A percentile compares a stretch with the other conserved stretches of the same genome.
phyloP scores from a whole-genome alignment of 2,888 invertebrate species.

The Conchocele bisecta region DNA sequence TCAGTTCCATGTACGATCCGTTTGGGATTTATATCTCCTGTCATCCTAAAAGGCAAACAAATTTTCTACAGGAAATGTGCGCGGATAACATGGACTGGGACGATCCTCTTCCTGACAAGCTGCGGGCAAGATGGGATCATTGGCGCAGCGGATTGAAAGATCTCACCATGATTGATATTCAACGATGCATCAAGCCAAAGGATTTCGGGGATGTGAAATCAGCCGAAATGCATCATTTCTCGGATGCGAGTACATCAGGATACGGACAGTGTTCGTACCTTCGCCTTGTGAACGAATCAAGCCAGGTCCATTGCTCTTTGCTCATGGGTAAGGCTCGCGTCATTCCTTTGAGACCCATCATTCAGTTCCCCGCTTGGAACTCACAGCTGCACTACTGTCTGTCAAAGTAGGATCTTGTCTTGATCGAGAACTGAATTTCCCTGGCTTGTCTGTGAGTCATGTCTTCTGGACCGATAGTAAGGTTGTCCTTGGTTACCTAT shows the following conservation, averaged over 20 bases:
- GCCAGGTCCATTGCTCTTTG: background rate
- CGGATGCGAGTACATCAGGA: slow-evolving; percentile 7
- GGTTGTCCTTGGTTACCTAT: background rate
- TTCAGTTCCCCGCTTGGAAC: slow-evolving; percentile 45
- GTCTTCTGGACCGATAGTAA: background rate
- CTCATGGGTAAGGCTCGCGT: slow-evolving; percentile 25
- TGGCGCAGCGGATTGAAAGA: slow-evolving; percentile 5
- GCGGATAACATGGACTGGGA: slow-evolving; percentile 51
- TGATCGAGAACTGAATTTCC: slow-evolving; percentile 5
- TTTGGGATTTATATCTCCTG: slow-evolving; percentile 54
- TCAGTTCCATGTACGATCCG: slow-evolving; percentile 56
- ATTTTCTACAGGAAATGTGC: slow-evolving; percentile 59
- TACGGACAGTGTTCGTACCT: background rate
- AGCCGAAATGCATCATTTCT: slow-evolving; percentile 23
- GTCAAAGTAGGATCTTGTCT: slow-evolving; percentile 17
- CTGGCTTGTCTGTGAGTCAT: background rate
- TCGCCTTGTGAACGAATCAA: background rate
- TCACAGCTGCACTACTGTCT: slow-evolving; percentile 36
- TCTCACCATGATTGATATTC: background rate
- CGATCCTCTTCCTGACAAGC: slow-evolving; percentile 29
- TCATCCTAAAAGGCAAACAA: slow-evolving; percentile 44
- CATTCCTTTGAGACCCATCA: slow-evolving; percentile 30
- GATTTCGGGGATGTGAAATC: background rate
- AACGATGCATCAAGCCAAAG: background rate
- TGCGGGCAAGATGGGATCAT: background rate